Evolutionary conservation across 2,797 vertebrate species (phyloP).

Genomic region (Bothrops alternatus): DNA sequence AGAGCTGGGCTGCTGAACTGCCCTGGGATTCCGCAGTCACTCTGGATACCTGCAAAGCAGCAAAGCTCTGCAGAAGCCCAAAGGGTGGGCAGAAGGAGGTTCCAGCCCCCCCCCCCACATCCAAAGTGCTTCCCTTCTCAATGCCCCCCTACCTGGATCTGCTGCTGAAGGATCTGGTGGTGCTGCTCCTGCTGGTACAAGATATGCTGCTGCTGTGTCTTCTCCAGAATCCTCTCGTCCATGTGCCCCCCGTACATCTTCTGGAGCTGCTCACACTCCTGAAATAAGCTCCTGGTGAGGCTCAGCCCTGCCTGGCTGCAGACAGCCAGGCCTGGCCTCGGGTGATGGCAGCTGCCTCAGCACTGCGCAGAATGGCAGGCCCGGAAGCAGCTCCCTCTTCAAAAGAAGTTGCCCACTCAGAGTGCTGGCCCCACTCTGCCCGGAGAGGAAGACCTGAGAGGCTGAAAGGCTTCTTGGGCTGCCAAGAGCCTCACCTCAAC

Average conservation of each 20-base stretch:
- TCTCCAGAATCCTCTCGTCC: slow-evolving; percentile 89
- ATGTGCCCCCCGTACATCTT: slow-evolving; percentile 92
- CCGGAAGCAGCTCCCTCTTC: background rate
- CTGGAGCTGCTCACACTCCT: slow-evolving; percentile 98
- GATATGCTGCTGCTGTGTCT: slow-evolving; percentile 96
- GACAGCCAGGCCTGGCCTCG: background rate
- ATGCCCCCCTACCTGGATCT: slow-evolving; percentile 75
- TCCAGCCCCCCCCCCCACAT: background rate
- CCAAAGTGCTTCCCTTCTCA: too few relatives aligned
- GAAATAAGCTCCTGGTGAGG: background rate
- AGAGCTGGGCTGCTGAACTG: background rate
- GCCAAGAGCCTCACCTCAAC: background rate
- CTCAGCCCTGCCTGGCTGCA: background rate
- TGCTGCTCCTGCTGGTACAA: slow-evolving; percentile 98
- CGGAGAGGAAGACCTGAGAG: background rate
- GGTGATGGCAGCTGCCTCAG: too few relatives aligned
- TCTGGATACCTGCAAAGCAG: too few relatives aligned
- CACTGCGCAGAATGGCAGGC: background rate
- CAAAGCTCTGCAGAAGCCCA: background rate
- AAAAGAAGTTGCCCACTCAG: background rate
- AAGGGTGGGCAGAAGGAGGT: background rate
- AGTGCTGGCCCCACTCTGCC: background rate
- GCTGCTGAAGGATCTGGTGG: slow-evolving; percentile 83
- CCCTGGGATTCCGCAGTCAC: background rate
- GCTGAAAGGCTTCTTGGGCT: too few relatives aligned